Conservation (phyloP, 2,888 invertebrate genomes). For the Hypsopygia costalis region DNA sequence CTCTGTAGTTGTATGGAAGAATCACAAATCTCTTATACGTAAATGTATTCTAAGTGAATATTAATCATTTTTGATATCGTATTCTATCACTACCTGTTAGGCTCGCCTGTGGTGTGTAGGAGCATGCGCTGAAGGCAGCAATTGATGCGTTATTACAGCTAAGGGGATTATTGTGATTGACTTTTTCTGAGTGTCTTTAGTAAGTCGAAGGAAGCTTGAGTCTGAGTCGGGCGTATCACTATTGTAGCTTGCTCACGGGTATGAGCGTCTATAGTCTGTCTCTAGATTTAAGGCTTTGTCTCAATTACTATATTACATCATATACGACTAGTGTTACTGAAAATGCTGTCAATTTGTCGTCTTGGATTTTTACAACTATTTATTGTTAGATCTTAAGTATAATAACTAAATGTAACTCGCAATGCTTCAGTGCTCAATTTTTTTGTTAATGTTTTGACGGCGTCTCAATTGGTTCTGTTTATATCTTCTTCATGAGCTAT, state of each 20-base stretch:
- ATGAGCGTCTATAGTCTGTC: conserved; percentile 40
- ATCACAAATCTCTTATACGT: conserved; percentile 51
- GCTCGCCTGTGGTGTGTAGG: conserved; percentile 21
- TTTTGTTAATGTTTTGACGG: conserved; percentile 20
- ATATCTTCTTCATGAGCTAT: conserved; percentile 20
- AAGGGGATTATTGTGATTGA: not conserved
- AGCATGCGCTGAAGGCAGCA: too few species aligned
- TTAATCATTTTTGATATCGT: conserved; percentile 38
- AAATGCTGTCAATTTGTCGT: conserved; percentile 76
- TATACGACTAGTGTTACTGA: conserved; percentile 61
- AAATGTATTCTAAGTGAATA: conserved; percentile 44
- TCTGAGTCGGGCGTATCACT: conserved; percentile 1
- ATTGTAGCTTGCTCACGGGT: conserved; percentile 14
- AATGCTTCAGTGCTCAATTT: conserved; percentile 51
- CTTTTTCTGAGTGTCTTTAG: not conserved
- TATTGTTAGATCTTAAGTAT: conserved; percentile 52
- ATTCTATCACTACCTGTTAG: conserved; percentile 33
- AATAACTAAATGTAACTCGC: conserved; percentile 35
- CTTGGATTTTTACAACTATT: conserved; percentile 61
- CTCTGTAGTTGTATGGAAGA: conserved; percentile 28
- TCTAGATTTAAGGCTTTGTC: conserved; percentile 57
- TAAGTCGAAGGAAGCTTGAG: not conserved
- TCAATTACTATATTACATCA: conserved; percentile 61
- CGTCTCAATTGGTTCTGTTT: conserved; percentile 22
- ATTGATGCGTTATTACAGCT: not conserved